phyloP scores from a whole-genome alignment of 2,797 vertebrate species.

The Acestrorhynchus altus region DNA sequence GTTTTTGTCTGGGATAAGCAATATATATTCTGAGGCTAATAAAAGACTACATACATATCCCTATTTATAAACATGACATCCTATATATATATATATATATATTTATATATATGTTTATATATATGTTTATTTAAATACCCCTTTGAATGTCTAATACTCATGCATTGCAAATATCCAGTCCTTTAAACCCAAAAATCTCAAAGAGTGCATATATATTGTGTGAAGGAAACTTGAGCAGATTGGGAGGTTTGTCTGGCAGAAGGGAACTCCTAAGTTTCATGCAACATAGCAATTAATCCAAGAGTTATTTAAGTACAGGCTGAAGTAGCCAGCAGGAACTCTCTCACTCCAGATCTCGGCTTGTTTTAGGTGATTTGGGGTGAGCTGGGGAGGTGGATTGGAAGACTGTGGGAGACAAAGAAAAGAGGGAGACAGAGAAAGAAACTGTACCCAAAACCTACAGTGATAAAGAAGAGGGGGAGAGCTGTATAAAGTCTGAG shows the following conservation, averaged over 20 bases:
- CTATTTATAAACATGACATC: too few species aligned
- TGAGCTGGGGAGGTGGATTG: not conserved
- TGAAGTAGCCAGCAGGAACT: conserved; percentile 1
- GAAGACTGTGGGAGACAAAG: conserved; percentile 36
- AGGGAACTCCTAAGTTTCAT: conserved; percentile 11
- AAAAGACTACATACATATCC: too few species aligned
- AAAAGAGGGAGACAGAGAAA: conserved; percentile 18
- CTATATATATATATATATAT: too few species aligned
- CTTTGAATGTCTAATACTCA: not conserved
- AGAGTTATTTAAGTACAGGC: conserved; percentile 43
- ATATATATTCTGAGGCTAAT: too few species aligned
- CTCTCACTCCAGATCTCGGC: not conserved
- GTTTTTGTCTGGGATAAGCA: too few species aligned
- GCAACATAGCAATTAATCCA: conserved; percentile 33
- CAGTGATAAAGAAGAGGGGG: conserved; percentile 17
- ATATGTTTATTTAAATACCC: too few species aligned
- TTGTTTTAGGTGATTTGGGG: not conserved
- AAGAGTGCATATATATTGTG: not conserved
- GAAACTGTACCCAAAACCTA: not conserved
- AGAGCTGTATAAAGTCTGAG: not conserved
- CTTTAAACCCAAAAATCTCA: not conserved
- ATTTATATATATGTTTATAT: not conserved
- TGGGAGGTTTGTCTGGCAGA: not conserved
- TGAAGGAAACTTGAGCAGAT: not conserved
- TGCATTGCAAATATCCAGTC: not conserved